Base-by-base conservation (phyloP, 2,888 invertebrate species). In the Galerucella pusilla region DNA sequence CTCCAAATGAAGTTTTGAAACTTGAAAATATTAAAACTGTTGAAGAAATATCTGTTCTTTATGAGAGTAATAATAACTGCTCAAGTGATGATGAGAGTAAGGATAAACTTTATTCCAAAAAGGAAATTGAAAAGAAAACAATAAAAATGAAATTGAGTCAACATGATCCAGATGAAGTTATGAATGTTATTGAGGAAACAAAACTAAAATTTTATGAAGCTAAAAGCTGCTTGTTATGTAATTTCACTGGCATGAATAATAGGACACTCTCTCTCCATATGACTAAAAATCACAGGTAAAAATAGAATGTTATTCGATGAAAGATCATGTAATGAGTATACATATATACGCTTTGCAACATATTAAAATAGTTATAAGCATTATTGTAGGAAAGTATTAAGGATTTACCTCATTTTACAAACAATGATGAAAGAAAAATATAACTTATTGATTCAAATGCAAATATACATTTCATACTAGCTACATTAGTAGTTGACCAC, bases 261-360 rank as follows among this genome's bases (percentile, higher is more conserved):
- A 78, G 84, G 54, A 83, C 84, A 6, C 77, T 86, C 20, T 83
- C 84, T 14, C 74, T 83, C 7, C 86, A 86, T 68, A 82, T 86
- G 78, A 76, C 83, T 6, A 81, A 82, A 75, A 73, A 84, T 59
- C 86, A 86, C 77, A 84, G 84, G 86, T 86, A 80, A 80, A 79
- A 77, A 45, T 42, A 28, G 9, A 42, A 7, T 65, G 60, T 25
- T 65, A 12, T 28, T 59, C 14, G 46, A 46, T 42, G 45, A 35
- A 28, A 42, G 7, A 42, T 42, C 35, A 42, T 42, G 35, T 9
- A 35, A 5, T 35, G 35, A 35, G 35, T 35, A 5, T 35, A 35
- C 6, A 28, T 2, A 4, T 28, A 35, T 35, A 6, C 0, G 35
- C 6, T 35, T 35, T 35, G 6, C 35, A 35, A 35, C 35, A 5